phyloP scores from a whole-genome alignment of 2,113 vertebrate species.

The Pseudorasbora parva region DNA sequence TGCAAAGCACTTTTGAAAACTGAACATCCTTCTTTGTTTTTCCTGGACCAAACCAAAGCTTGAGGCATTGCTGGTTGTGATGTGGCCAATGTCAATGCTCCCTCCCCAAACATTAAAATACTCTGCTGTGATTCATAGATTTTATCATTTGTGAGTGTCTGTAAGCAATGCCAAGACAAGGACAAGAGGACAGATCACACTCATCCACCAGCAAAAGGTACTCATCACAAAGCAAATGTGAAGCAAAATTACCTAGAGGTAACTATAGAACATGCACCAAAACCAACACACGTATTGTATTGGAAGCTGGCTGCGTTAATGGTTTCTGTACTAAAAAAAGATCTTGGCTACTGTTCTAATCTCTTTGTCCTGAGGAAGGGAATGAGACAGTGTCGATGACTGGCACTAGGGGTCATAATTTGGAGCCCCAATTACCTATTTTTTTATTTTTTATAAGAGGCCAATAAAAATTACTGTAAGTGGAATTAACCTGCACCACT shows the following conservation, averaged over 20 bases:
- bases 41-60: neutral
- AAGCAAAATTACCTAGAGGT: neutral
- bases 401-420: too few species aligned
- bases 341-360: too few species aligned
- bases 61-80: neutral
- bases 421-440: too few species aligned
- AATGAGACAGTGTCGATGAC: too few species aligned
- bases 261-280: neutral
- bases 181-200: neutral
- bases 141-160: neutral
- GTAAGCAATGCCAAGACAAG: conserved; percentile 20
- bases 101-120: neutral
- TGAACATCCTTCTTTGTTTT: neutral
- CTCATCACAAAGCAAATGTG: neutral
- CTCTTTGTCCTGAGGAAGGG: too few species aligned
- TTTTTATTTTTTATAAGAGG: too few species aligned
- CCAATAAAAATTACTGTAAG: too few species aligned
- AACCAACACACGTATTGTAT: neutral
- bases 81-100: neutral
- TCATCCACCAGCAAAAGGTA: conserved; percentile 1
- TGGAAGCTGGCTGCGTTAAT: neutral
- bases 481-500: too few species aligned
- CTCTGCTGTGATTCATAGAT: conserved; percentile 13
- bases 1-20: neutral
- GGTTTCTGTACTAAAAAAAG: neutral